Evolutionary conservation across 1,140 invertebrate genomes (phyloP).

Genomic region (Cryptotermes secundus): DNA sequence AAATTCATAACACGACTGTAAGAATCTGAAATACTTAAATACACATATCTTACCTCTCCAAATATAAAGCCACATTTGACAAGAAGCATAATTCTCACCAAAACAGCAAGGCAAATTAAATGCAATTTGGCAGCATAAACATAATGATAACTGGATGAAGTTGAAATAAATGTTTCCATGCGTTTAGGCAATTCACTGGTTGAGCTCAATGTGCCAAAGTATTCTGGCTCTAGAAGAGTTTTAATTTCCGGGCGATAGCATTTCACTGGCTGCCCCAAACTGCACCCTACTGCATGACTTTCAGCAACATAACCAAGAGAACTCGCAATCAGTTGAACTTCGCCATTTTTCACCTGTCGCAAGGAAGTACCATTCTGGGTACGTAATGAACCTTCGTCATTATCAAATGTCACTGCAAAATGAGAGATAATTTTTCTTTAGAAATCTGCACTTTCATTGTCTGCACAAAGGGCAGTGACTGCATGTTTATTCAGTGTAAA

Average conservation of each 20-base stretch:
- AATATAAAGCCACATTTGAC: background rate
- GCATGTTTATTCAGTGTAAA: too few relatives aligned
- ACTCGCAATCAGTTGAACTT: background rate
- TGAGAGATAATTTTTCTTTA: too few relatives aligned
- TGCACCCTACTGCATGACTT: conserved; percentile 3
- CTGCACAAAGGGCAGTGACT: too few relatives aligned
- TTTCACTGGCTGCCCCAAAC: background rate
- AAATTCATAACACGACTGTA: too few relatives aligned
- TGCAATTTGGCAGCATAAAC: background rate
- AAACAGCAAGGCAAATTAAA: conserved; percentile 1
- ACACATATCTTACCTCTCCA: conserved; percentile 7
- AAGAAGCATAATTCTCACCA: background rate
- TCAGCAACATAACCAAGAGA: background rate
- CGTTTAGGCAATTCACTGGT: background rate
- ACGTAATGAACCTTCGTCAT: background rate
- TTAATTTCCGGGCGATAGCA: background rate
- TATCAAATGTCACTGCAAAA: background rate
- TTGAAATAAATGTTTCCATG: background rate
- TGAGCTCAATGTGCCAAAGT: background rate
- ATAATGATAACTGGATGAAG: background rate
- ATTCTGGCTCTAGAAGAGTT: background rate
- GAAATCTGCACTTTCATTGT: too few relatives aligned
- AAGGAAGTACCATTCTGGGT: background rate
- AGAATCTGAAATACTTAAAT: background rate
- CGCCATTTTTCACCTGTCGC: background rate